phyloP scores from a whole-genome alignment of 2,797 vertebrate species.

The Tragopan temminckii region DNA sequence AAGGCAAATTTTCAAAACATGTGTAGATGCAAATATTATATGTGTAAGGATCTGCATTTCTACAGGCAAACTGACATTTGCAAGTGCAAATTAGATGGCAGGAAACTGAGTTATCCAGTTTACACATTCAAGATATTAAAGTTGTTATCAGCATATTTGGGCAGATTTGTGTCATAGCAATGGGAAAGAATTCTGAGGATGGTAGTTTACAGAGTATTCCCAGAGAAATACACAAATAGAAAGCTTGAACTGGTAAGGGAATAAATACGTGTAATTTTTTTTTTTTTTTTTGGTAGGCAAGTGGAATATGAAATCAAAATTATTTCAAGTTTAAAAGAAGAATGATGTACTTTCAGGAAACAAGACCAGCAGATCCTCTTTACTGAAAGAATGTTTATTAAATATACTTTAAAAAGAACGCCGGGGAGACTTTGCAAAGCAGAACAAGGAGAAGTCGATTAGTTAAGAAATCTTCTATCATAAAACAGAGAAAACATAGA shows the following conservation, averaged over 20 bases:
- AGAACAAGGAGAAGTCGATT: neutral
- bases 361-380: neutral
- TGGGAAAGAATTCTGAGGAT: neutral
- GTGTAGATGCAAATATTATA: conserved; percentile 17
- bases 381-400: neutral
- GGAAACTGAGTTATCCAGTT: neutral
- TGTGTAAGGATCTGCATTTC: conserved; percentile 7
- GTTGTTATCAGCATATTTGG: neutral
- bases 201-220: neutral
- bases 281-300: neutral
- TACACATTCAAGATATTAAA: neutral
- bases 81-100: neutral
- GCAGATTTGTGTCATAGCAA: neutral
- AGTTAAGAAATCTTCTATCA: neutral
- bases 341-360: neutral
- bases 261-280: neutral
- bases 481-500: neutral
- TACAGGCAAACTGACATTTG: conserved; percentile 20
- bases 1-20: conserved; percentile 13
- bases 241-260: neutral
- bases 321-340: neutral
- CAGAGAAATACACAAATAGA: neutral
- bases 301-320: neutral
- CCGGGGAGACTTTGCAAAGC: neutral
- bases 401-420: neutral